phyloP scores from a whole-genome alignment of 2,888 invertebrate genomes.

The Antheraea yamamai region DNA sequence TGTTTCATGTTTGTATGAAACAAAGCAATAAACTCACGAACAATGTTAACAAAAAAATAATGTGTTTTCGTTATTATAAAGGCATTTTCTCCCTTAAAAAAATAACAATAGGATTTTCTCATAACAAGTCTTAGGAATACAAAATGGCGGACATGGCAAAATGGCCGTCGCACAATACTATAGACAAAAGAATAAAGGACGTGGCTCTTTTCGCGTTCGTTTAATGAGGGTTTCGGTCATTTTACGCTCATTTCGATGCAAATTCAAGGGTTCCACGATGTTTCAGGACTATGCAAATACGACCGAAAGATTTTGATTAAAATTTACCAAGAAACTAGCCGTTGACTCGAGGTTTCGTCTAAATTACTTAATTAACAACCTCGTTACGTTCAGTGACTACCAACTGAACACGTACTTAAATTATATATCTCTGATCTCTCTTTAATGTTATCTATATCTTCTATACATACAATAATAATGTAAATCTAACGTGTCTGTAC shows the following conservation, averaged over 20 bases:
- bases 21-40: not conserved
- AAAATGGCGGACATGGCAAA: constrained; percentile 59
- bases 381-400: not conserved
- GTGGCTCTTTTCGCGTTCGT: constrained; percentile 54
- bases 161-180: constrained; percentile 55
- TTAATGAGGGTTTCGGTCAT: constrained; percentile 74
- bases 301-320: constrained; percentile 74
- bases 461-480: too few relatives aligned
- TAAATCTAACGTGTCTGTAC: too few relatives aligned
- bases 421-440: not conserved
- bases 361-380: not conserved
- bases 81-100: not conserved
- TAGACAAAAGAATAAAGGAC: constrained; percentile 74
- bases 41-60: constrained; percentile 28
- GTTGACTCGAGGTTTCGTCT: constrained; percentile 3
- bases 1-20: too few relatives aligned
- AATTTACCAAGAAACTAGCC: constrained; percentile 53
- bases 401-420: too few relatives aligned
- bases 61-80: constrained; percentile 20
- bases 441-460: not conserved
- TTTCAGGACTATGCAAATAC: constrained; percentile 73
- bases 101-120: constrained; percentile 49
- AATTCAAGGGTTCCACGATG: constrained; percentile 73
- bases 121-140: constrained; percentile 57
- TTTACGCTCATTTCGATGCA: constrained; percentile 76